Evolutionary conservation across 1,140 invertebrate genomes (phyloP).

Genomic region (Calephelis virginiensis): DNA sequence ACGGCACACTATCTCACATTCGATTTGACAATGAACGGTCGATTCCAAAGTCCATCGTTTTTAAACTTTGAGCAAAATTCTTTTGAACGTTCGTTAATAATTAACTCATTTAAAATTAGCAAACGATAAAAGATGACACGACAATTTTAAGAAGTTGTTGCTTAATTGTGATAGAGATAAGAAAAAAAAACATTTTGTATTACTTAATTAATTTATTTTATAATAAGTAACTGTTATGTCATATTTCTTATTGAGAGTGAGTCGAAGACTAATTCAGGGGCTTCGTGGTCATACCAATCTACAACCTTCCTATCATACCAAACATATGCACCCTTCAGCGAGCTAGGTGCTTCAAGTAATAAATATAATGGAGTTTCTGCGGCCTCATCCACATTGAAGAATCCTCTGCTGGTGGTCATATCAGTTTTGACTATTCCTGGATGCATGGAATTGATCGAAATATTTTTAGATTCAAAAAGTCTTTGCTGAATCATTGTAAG

Average conservation of each 20-base stretch:
- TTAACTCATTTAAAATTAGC: too few species aligned
- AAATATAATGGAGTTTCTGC: slow-evolving; percentile 58
- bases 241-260: not conserved
- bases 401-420: slow-evolving; percentile 83
- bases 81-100: too few species aligned
- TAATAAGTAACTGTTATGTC: not conserved
- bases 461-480: slow-evolving; percentile 78
- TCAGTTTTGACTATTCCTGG: slow-evolving; percentile 85
- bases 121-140: too few species aligned
- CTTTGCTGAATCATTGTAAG: slow-evolving; percentile 82
- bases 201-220: not conserved
- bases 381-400: slow-evolving; percentile 82
- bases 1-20: too few species aligned
- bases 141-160: too few species aligned
- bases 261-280: slow-evolving; percentile 51
- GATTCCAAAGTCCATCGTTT: too few species aligned
- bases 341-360: slow-evolving; percentile 49
- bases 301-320: slow-evolving; percentile 61
- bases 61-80: too few species aligned
- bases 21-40: too few species aligned
- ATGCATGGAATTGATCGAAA: slow-evolving; percentile 83
- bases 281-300: slow-evolving; percentile 60
- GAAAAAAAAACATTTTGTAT: not conserved
- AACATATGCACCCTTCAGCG: slow-evolving; percentile 62
- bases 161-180: too few species aligned